Evolutionary conservation across 2,113 vertebrate species (phyloP), one percentile per base, ranked within the genome.

Genomic region (Actinemys pallida): DNA sequence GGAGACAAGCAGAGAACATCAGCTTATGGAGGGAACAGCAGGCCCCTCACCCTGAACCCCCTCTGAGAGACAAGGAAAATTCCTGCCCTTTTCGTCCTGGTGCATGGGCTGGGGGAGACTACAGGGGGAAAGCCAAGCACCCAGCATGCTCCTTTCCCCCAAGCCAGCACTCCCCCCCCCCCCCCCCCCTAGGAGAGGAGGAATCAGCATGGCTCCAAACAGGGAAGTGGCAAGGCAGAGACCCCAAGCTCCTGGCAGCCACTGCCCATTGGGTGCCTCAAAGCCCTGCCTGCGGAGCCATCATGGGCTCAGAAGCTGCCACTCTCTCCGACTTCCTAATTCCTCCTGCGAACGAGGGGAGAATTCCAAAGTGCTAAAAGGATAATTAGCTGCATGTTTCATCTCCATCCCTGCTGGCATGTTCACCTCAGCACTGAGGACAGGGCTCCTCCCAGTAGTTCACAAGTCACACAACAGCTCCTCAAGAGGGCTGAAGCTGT

Each of bases 331-430:
- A 97, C 84, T 83, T 90, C 87, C 75, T 92, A 94, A 95, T 94
- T 91, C 91, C 76, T 87, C 94, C 90, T 89, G 54, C 47, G 90
- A 96, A 90, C 90, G 62, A 95, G 78, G 31, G 76, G 94, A 95
- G 5, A 95, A 93, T 94, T 92, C 96, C 89, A 47, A 93, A 96
- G 93, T 94, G 95, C 90, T 98, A 97, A 98, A 97, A 97, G 95
- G 84, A 93, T 95, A 97, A 97, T 97, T 97, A 98, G 95, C 86
- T 86, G 91, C 88, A 93, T 65, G 87, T 96, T 96, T 98, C 96
- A 97, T 97, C 96, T 96, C 79, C 84, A 85, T 93, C 94, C 95
- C 95, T 96, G 92, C 79, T 96, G 97, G 90, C 89, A 78, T 91
- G 94, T 96, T 90, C 97, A 97, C 95, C 94, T 95, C 93, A 93